Conservation (phyloP, 1,140 invertebrate genomes). For the Lepidotrigona ventralis region DNA sequence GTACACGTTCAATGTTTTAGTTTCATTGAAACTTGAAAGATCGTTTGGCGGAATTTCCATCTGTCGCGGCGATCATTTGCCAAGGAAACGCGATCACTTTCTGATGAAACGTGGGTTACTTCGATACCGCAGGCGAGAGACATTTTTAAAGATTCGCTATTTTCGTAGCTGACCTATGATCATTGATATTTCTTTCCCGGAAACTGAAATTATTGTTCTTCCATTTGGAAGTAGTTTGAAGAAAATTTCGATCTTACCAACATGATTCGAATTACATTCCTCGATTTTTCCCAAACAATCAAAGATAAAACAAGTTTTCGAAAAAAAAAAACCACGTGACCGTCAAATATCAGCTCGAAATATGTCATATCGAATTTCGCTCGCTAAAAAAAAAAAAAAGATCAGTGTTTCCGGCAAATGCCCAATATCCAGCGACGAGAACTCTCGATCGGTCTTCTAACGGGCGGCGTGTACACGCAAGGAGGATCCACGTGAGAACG, state of each 20-base stretch:
- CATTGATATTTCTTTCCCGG: too few species aligned
- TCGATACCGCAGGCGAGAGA: neutral
- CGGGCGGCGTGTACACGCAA: slow-evolving; percentile 10
- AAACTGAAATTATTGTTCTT: too few species aligned
- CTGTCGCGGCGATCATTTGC: neutral
- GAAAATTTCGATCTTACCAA: neutral
- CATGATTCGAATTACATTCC: neutral
- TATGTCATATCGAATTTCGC: slow-evolving; percentile 20
- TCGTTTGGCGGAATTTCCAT: neutral
- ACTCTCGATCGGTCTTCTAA: slow-evolving; percentile 21
- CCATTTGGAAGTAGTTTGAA: neutral
- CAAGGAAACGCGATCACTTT: neutral
- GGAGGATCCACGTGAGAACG: slow-evolving; percentile 45
- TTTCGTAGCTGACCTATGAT: neutral
- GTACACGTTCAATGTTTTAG: neutral
- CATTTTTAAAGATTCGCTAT: neutral
- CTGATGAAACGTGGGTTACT: neutral
- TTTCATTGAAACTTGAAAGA: too few species aligned
- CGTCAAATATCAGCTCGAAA: neutral
- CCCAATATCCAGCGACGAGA: slow-evolving; percentile 4
- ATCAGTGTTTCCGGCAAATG: neutral
- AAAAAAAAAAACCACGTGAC: neutral
- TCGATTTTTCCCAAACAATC: neutral
- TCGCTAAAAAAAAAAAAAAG: neutral
- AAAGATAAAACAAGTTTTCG: too few species aligned